phyloP scores from a whole-genome alignment of 2,113 vertebrate species.

The Crotophaga sulcirostris region DNA sequence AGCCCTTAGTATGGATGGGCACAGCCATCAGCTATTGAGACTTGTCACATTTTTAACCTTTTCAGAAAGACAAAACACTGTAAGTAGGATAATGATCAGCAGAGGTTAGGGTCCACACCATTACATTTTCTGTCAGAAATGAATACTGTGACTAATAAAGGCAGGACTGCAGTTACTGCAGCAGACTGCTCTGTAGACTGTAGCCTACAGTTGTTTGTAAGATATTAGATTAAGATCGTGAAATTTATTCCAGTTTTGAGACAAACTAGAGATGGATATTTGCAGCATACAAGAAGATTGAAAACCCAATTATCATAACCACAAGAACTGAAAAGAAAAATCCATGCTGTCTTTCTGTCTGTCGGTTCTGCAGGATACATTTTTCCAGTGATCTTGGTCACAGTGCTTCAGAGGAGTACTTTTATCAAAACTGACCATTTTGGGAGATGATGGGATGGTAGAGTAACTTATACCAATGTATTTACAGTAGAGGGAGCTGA shows the following conservation, averaged over 20 bases:
- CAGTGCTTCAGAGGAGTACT: conserved; percentile 23
- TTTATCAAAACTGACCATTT: not conserved
- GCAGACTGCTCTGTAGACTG: conserved; percentile 50
- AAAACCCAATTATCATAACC: conserved; percentile 42
- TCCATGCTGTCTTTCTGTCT: conserved; percentile 1
- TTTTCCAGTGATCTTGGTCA: conserved; percentile 46
- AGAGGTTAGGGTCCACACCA: not conserved
- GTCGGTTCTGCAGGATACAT: not conserved
- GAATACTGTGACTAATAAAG: conserved; percentile 2
- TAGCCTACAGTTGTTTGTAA: conserved; percentile 25
- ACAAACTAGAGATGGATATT: conserved; percentile 47
- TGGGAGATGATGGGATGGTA: not conserved
- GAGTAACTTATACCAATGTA: not conserved
- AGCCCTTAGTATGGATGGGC: not conserved
- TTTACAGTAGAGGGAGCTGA: conserved; percentile 57
- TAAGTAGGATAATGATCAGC: not conserved
- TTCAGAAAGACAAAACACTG: conserved; percentile 25
- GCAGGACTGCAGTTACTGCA: not conserved
- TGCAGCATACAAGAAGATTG: conserved; percentile 5
- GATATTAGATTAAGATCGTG: conserved; percentile 47
- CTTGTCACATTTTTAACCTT: conserved; percentile 36
- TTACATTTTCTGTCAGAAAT: conserved; percentile 19
- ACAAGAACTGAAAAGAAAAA: conserved; percentile 32
- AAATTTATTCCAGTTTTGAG: conserved; percentile 39
- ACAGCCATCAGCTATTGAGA: not conserved